Conservation (phyloP, 2,888 invertebrate species). For the Neuroscelio doddi region DNA sequence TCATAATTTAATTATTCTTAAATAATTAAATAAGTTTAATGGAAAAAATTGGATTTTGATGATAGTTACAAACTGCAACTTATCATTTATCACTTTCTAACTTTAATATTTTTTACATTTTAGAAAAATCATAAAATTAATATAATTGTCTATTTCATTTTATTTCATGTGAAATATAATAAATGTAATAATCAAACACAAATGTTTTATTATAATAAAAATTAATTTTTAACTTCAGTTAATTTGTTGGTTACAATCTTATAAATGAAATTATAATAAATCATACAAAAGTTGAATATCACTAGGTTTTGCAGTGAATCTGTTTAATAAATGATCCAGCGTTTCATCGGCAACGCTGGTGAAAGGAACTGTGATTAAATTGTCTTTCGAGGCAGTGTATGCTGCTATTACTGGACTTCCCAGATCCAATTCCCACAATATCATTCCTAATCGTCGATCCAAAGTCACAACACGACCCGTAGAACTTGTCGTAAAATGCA, state of each 20-base stretch:
- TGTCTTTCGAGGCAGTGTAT: conserved; percentile 84
- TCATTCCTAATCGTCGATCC: conserved; percentile 84
- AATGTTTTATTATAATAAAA: neutral
- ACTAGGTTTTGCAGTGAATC: conserved; percentile 69
- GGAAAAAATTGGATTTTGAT: too few relatives aligned
- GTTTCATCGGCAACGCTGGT: conserved; percentile 92
- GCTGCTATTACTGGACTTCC: conserved; percentile 93
- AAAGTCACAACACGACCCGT: conserved; percentile 90
- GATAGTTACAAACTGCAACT: too few relatives aligned
- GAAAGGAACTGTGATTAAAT: conserved; percentile 88
- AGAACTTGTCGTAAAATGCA: conserved; percentile 93
- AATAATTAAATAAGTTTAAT: too few relatives aligned
- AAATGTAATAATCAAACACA: too few relatives aligned
- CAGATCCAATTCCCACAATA: conserved; percentile 91
- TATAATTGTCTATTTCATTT: too few relatives aligned
- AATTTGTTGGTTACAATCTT: neutral
- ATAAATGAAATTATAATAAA: conserved; percentile 6
- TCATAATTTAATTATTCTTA: neutral
- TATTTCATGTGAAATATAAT: too few relatives aligned
- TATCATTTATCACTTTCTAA: too few relatives aligned
- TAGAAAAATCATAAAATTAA: too few relatives aligned
- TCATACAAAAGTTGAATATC: conserved; percentile 75
- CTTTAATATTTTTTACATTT: too few relatives aligned
- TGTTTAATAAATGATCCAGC: conserved; percentile 76
- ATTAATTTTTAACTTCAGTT: neutral